These are phyloP conservation scores for Cosmopolites sordidus DNA, from an alignment of 2,888 invertebrate species.

Conservation along the genomic window DNA sequence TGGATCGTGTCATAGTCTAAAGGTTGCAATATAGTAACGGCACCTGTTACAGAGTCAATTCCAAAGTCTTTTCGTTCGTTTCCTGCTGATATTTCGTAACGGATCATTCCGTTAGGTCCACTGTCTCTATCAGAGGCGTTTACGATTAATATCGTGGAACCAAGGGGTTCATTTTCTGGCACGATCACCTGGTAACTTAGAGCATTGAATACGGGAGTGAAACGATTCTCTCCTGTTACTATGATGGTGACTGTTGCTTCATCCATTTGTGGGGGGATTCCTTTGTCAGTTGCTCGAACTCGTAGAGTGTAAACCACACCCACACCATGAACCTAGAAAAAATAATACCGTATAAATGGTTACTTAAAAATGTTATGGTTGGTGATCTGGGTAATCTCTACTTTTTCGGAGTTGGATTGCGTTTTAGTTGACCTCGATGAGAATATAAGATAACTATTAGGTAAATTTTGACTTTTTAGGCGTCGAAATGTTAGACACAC, in stretches of 20 bases:
- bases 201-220: constrained; percentile 77
- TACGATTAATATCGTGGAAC: constrained; percentile 79
- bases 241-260: constrained; percentile 69
- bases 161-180: constrained; percentile 84
- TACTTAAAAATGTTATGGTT: too few relatives aligned
- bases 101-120: constrained; percentile 86
- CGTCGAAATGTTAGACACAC: too few relatives aligned
- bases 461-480: too few relatives aligned
- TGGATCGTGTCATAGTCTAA: constrained; percentile 84
- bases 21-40: constrained; percentile 71
- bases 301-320: constrained; percentile 64
- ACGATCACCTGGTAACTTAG: constrained; percentile 85
- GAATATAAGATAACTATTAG: too few relatives aligned
- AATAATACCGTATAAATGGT: too few relatives aligned
- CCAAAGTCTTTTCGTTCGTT: constrained; percentile 76
- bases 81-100: constrained; percentile 79
- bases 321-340: constrained; percentile 49
- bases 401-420: too few relatives aligned
- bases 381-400: too few relatives aligned
- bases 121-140: constrained; percentile 79
- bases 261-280: constrained; percentile 81
- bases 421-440: too few relatives aligned
- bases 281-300: constrained; percentile 78
- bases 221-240: constrained; percentile 79
- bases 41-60: constrained; percentile 72